These are phyloP conservation scores for Tetragnatha versicolor DNA, from an alignment of 1,140 invertebrate genomes.

Conservation along the genomic window DNA sequence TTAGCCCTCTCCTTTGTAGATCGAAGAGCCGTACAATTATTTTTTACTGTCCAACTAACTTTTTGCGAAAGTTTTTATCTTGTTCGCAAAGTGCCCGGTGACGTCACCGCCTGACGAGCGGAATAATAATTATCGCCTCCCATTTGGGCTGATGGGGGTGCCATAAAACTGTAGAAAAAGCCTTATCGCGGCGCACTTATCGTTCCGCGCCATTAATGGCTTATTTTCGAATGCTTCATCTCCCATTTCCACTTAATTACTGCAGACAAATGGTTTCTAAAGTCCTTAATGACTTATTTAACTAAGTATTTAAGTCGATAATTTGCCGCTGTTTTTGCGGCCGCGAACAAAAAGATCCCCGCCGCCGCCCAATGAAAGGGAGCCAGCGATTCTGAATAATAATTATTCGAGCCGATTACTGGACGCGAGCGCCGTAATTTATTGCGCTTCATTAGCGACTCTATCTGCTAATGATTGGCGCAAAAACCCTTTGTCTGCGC, in stretches of 20 bases:
- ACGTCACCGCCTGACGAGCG: constrained; percentile 47
- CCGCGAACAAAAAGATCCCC: constrained; percentile 47
- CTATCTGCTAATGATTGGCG: constrained; percentile 51
- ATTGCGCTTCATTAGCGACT: constrained; percentile 45
- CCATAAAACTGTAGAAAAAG: constrained; percentile 53
- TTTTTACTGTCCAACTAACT: constrained; percentile 54
- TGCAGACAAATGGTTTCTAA: constrained; percentile 53
- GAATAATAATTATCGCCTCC: constrained; percentile 52
- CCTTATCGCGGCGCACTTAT: constrained; percentile 44
- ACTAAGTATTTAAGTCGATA: constrained; percentile 55
- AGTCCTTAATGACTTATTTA: constrained; percentile 55
- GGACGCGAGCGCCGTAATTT: constrained; percentile 40
- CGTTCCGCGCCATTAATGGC: constrained; percentile 49
- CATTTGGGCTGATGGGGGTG: neutral
- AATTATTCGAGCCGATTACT: constrained; percentile 50
- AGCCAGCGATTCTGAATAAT: constrained; percentile 50
- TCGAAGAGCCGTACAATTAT: constrained; percentile 49
- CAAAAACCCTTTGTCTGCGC: constrained; percentile 43
- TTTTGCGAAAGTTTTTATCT: constrained; percentile 53
- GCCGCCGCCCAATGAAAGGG: constrained; percentile 17
- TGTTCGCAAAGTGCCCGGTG: constrained; percentile 37
- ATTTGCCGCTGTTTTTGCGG: constrained; percentile 52
- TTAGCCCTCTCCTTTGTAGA: constrained; percentile 38
- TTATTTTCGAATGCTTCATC: constrained; percentile 52
- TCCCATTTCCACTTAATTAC: constrained; percentile 53